These are phyloP conservation scores for Archilochus colubris DNA, from an alignment of 2,113 vertebrate genomes.

Conservation along the genomic window DNA sequence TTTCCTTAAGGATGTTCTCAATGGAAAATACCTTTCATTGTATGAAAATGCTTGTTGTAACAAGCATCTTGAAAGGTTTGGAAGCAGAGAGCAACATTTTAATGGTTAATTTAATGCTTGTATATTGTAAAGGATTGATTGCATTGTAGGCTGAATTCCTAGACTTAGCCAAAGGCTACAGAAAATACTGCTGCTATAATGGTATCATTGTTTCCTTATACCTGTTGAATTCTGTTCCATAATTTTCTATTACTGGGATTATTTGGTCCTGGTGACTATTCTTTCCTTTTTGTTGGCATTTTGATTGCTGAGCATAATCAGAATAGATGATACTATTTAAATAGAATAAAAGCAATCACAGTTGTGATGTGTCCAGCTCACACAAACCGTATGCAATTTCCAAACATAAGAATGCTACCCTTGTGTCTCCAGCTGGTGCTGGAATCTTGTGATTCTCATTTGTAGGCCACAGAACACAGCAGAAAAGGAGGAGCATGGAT, in stretches of 20 bases:
- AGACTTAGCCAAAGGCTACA: neutral
- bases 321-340: neutral
- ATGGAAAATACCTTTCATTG: slow-evolving; percentile 62
- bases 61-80: neutral
- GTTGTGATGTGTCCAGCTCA: neutral
- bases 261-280: neutral
- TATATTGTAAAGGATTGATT: slow-evolving; percentile 48
- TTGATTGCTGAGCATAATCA: neutral
- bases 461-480: accelerated
- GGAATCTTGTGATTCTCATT: accelerated
- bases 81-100: slow-evolving; percentile 56
- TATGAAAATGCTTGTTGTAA: slow-evolving; percentile 3
- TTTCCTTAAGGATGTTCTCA: slow-evolving; percentile 43
- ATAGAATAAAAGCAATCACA: neutral
- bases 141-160: neutral
- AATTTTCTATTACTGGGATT: neutral
- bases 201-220: neutral
- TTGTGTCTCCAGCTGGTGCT: neutral
- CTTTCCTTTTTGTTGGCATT: neutral
- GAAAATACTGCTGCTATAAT: neutral
- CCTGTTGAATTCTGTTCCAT: neutral
- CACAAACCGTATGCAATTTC: neutral
- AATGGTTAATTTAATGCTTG: slow-evolving; percentile 55
- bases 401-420: neutral
- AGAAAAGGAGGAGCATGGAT: neutral